A percentile compares a stretch with the other conserved stretches of the same genome.
Evolutionary conservation across 1,140 invertebrate genomes (phyloP).

Genomic region (Ptiloglossa arizonensis): DNA sequence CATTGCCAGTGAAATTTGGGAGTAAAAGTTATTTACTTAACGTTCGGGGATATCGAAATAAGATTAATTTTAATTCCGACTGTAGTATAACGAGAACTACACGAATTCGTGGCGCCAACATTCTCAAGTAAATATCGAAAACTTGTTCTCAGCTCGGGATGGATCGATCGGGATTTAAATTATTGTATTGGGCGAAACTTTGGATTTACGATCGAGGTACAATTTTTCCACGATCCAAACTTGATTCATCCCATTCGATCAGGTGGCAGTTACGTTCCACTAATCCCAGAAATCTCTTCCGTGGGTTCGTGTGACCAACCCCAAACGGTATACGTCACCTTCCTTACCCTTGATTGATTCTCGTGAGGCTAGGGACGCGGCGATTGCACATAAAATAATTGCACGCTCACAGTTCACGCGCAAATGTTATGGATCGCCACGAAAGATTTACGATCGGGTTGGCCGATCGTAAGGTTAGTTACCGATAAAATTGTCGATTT

Average conservation of each 20-base stretch:
- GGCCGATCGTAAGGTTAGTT: slow-evolving; percentile 15
- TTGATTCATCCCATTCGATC: slow-evolving; percentile 49
- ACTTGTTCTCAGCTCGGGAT: no score
- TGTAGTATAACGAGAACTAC: no score
- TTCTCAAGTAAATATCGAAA: no score
- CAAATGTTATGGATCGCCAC: slow-evolving; percentile 1
- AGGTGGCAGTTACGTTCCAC: slow-evolving; percentile 42
- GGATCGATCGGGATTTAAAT: no score
- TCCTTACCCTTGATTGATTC: slow-evolving; percentile 53
- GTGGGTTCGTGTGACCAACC: slow-evolving; percentile 6
- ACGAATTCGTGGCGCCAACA: no score
- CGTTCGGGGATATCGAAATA: no score
- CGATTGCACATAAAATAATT: slow-evolving; percentile 52
- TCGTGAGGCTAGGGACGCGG: not conserved
- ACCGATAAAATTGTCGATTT: slow-evolving; percentile 6
- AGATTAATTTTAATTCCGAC: no score
- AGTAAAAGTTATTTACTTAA: no score
- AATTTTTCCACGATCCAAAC: slow-evolving; percentile 42
- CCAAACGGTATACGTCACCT: not conserved
- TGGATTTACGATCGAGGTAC: slow-evolving; percentile 24
- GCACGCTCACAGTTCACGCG: not conserved
- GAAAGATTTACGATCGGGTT: slow-evolving; percentile 24
- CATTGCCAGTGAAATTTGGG: no score
- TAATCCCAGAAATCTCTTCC: slow-evolving; percentile 63
- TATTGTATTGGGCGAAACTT: no score